phyloP scores from a whole-genome alignment of 2,888 invertebrate genomes.

The Pyrgus malvae region DNA sequence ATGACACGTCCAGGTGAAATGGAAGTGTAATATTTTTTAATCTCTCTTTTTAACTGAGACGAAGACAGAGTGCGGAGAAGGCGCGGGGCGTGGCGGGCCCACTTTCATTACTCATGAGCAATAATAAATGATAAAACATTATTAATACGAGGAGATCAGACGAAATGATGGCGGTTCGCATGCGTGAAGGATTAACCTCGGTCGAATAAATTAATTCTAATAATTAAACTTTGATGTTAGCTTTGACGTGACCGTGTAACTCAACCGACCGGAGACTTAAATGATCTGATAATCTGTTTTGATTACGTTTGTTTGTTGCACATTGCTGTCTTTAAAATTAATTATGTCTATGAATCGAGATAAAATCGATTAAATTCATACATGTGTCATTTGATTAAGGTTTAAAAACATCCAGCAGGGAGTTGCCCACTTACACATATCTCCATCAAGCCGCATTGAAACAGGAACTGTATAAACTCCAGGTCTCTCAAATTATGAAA shows the following conservation, averaged over 20 bases:
- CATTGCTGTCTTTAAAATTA: neutral
- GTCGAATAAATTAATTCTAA: constrained; percentile 76
- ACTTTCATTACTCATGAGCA: constrained; percentile 78
- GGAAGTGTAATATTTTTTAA: constrained; percentile 45
- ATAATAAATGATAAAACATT: constrained; percentile 82
- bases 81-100: constrained; percentile 74
- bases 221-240: constrained; percentile 63
- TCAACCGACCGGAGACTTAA: constrained; percentile 5
- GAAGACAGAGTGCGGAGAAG: constrained; percentile 73
- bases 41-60: constrained; percentile 68
- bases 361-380: too few species aligned
- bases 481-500: too few species aligned
- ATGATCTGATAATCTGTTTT: constrained; percentile 18
- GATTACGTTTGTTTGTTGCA: constrained; percentile 5
- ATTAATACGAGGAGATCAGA: constrained; percentile 76
- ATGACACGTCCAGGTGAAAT: constrained; percentile 18
- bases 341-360: too few species aligned
- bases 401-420: too few species aligned
- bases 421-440: too few species aligned
- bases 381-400: too few species aligned
- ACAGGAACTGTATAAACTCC: too few species aligned
- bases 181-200: constrained; percentile 62
- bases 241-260: constrained; percentile 27
- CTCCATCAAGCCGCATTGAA: too few species aligned
- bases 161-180: constrained; percentile 63